Conservation (phyloP, 2,113 vertebrate genomes). For the Garra rufa region DNA sequence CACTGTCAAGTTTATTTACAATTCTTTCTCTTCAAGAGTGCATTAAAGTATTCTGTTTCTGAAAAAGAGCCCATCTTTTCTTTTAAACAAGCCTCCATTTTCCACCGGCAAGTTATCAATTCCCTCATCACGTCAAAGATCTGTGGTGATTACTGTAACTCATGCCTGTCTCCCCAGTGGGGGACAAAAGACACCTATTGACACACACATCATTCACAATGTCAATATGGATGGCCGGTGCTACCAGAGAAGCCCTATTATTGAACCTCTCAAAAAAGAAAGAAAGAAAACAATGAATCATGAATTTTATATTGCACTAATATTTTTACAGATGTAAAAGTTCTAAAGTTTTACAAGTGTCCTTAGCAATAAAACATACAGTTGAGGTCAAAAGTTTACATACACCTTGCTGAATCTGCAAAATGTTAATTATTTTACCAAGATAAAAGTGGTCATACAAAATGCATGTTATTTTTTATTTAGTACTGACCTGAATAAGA, state of each 20-base stretch:
- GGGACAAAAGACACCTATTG: constrained; percentile 40
- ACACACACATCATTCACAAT: constrained; percentile 21
- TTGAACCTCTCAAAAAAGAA: not conserved
- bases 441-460: too few relatives aligned
- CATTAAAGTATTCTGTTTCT: constrained; percentile 32
- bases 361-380: not conserved
- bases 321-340: not conserved
- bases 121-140: constrained; percentile 34
- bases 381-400: too few relatives aligned
- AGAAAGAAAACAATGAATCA: not conserved
- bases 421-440: too few relatives aligned
- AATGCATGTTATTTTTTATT: too few relatives aligned
- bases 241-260: constrained; percentile 23
- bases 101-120: constrained; percentile 20
- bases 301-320: not conserved
- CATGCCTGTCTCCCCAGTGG: constrained; percentile 9
- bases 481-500: too few relatives aligned
- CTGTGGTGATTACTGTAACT: constrained; percentile 27
- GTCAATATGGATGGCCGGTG: constrained; percentile 46
- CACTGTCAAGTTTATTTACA: constrained; percentile 17
- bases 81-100: constrained; percentile 12
- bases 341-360: not conserved
- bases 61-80: constrained; percentile 12
- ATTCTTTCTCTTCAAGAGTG: constrained; percentile 20
- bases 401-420: too few relatives aligned